Conservation (phyloP, 1,140 invertebrate genomes). For the Bombus haemorrhoidalis region DNA sequence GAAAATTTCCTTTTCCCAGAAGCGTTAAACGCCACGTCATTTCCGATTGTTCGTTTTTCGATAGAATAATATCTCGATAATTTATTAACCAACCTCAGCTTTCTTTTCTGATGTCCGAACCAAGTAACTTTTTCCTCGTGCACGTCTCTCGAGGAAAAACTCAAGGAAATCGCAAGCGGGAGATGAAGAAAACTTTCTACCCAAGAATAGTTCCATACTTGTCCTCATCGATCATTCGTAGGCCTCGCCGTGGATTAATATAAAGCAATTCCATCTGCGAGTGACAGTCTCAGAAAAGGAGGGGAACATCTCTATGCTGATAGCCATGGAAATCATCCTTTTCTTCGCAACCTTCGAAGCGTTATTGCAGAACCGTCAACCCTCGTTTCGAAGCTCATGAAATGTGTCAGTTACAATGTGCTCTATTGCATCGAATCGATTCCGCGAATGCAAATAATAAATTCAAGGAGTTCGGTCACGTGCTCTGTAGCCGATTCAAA, state of each 20-base stretch:
- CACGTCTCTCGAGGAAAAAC: not conserved
- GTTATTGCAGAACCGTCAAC: slow-evolving; percentile 61
- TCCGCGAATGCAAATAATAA: slow-evolving; percentile 16
- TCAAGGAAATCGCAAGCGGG: not conserved
- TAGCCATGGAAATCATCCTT: slow-evolving; percentile 56
- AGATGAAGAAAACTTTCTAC: not conserved
- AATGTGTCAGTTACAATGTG: slow-evolving; percentile 56
- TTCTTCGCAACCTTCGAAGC: slow-evolving; percentile 38
- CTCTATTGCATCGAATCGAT: not conserved
- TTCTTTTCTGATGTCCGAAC: not conserved
- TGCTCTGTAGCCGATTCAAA: not conserved
- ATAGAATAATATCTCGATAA: not conserved
- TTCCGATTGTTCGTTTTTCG: not conserved
- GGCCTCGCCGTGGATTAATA: slow-evolving; percentile 48
- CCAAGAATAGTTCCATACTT: slow-evolving; percentile 43
- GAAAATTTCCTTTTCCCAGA: no score
- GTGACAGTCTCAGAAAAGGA: slow-evolving; percentile 52
- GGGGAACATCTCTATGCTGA: slow-evolving; percentile 31
- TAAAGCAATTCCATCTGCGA: slow-evolving; percentile 56
- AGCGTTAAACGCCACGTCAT: not conserved
- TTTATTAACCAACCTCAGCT: not conserved
- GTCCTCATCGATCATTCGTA: slow-evolving; percentile 58
- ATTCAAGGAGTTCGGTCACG: not conserved
- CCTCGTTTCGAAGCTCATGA: slow-evolving; percentile 39
- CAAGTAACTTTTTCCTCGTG: not conserved